A percentile compares a stretch with the other conserved stretches of the same genome.
Conservation (phyloP, 2,113 vertebrate species). For the Lophochroa leadbeateri region DNA sequence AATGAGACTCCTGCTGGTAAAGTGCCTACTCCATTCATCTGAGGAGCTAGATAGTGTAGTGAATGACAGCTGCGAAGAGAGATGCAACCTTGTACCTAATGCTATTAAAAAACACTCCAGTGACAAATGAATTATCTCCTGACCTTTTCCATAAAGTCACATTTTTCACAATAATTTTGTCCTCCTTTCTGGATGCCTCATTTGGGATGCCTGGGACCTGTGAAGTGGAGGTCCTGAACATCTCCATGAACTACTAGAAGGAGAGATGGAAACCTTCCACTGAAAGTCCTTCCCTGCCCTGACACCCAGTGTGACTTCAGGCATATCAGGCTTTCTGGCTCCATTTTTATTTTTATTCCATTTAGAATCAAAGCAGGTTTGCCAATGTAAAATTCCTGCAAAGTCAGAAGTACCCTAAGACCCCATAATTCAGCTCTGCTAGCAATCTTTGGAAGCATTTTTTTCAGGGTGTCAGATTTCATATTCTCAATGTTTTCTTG, state of each 20-base stretch:
- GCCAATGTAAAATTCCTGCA: neutral
- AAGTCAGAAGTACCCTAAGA: neutral
- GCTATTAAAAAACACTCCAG: neutral
- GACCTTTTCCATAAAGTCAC: neutral
- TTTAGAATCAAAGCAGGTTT: neutral
- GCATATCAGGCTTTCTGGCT: neutral
- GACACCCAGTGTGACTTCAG: neutral
- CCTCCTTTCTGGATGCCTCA: neutral
- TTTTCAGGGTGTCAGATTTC: neutral
- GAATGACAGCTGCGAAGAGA: neutral
- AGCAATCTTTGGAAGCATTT: neutral
- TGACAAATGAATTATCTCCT: neutral
- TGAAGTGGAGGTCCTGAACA: neutral
- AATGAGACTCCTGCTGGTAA: neutral
- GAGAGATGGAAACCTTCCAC: neutral
- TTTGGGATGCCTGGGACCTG: neutral
- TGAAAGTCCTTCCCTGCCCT: neutral
- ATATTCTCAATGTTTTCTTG: neutral
- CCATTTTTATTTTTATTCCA: neutral
- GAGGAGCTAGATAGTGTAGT: neutral
- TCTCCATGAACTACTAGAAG: neutral
- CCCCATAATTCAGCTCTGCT: neutral
- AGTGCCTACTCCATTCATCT: neutral
- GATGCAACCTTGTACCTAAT: neutral
- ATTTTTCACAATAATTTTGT: neutral